phyloP scores from a whole-genome alignment of 2,113 vertebrate genomes.

The Dromaius novaehollandiae region DNA sequence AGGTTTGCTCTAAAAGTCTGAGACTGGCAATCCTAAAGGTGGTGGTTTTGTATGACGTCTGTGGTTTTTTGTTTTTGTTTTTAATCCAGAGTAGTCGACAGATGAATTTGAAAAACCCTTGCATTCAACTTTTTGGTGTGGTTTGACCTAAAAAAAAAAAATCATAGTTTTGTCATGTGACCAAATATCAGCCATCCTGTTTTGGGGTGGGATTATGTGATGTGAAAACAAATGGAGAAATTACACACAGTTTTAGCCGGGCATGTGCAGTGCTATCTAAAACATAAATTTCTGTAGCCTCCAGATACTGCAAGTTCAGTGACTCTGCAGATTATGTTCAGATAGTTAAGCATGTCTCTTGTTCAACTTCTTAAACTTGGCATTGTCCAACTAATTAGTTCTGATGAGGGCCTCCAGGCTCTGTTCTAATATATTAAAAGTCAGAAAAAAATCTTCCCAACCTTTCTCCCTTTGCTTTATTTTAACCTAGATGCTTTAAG shows the following conservation, averaged over 20 bases:
- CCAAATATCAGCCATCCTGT: background rate
- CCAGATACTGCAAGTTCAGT: fast-evolving
- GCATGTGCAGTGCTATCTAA: background rate
- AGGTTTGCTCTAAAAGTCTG: background rate
- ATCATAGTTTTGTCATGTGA: background rate
- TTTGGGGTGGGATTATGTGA: background rate
- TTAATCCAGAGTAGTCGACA: background rate
- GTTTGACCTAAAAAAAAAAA: background rate
- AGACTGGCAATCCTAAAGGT: background rate
- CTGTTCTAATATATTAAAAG: background rate
- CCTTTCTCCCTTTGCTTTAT: background rate
- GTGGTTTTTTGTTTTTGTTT: background rate
- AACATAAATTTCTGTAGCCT: background rate
- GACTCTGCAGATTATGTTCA: fast-evolving
- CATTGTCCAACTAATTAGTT: background rate
- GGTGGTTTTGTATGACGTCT: background rate
- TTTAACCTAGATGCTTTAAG: background rate
- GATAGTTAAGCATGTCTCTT: background rate
- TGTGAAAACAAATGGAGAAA: background rate
- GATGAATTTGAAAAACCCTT: background rate
- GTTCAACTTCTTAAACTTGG: background rate
- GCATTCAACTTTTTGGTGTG: background rate
- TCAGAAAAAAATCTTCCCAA: background rate
- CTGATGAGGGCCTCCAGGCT: background rate
- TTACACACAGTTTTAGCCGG: background rate